Evolutionary conservation across 2,113 vertebrate species (phyloP).

Genomic region (Eidolon helvum): DNA sequence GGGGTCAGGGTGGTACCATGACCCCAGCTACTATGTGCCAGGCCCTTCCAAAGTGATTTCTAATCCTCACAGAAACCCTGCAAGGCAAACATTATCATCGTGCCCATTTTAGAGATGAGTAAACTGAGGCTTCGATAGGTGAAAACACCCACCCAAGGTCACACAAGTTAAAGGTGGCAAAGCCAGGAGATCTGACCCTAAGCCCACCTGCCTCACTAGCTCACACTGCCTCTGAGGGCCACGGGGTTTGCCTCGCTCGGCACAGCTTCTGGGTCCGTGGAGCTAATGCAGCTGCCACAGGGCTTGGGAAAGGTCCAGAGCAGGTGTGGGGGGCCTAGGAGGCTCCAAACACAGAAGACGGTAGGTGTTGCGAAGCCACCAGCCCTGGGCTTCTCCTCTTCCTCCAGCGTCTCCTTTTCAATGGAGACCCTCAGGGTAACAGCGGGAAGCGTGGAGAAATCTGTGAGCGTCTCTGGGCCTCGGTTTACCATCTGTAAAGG

Average conservation of each 20-base stretch:
- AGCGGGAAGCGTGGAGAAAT: neutral
- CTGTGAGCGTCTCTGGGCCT: neutral
- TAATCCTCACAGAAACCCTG: neutral
- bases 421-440: neutral
- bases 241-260: fast-evolving
- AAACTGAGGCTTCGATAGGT: neutral
- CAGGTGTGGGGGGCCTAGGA: fast-evolving
- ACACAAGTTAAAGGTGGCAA: neutral
- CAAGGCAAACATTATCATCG: neutral
- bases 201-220: neutral
- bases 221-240: neutral
- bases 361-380: neutral
- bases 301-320: neutral
- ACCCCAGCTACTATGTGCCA: fast-evolving
- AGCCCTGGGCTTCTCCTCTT: neutral
- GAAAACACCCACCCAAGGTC: neutral
- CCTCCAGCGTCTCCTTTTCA: neutral
- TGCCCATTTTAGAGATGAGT: neutral
- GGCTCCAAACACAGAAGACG: neutral
- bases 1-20: neutral
- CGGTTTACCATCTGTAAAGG: neutral
- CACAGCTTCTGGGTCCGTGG: neutral
- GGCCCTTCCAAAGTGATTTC: neutral
- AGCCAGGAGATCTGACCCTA: neutral
- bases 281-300: neutral